Conservation (phyloP, 2,113 vertebrate species). For the Isurus oxyrinchus region DNA sequence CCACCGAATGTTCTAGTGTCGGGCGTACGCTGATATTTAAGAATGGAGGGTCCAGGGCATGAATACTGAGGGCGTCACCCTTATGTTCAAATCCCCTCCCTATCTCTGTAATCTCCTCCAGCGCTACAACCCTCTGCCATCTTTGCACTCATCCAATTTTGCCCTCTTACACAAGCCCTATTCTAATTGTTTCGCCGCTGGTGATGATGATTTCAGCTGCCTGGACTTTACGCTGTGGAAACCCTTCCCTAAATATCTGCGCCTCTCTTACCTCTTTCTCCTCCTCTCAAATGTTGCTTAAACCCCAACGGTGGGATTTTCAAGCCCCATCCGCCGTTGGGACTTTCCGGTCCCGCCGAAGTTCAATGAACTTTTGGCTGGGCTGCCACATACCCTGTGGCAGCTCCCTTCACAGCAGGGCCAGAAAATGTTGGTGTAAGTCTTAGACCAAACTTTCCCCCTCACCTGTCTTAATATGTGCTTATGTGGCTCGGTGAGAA, state of each 20-base stretch:
- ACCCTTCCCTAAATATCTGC: neutral
- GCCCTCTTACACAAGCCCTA: neutral
- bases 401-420: no score
- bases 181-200: neutral
- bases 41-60: neutral
- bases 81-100: neutral
- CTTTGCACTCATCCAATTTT: neutral
- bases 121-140: neutral
- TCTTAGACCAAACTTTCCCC: neutral
- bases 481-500: neutral
- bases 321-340: no score
- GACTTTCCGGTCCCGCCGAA: no score
- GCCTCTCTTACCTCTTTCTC: neutral
- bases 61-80: neutral
- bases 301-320: neutral
- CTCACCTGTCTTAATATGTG: neutral
- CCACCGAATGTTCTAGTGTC: neutral
- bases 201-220: neutral
- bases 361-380: no score
- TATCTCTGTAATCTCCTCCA: neutral
- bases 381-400: no score
- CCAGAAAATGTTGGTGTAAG: neutral
- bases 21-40: neutral
- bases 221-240: neutral
- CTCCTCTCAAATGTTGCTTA: neutral